Base-by-base conservation (phyloP, 1,140 invertebrate species). In the Drosophila ogumai region DNA sequence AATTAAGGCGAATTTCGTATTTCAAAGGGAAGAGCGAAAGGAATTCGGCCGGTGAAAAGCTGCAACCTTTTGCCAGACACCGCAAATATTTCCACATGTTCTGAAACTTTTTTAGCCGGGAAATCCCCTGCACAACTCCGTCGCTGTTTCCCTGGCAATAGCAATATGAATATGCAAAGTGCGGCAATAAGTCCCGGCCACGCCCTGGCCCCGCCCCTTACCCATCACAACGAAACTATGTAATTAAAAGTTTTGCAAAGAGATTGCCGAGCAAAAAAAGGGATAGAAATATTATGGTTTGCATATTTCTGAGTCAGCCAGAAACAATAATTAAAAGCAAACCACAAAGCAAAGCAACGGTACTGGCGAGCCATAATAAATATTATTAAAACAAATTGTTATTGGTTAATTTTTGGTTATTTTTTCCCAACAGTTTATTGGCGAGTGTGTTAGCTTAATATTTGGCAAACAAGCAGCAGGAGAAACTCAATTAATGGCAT, bases 171-270 rank as follows among this genome's bases (percentile, higher is more conserved):
- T 54, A 67, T 56, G 34, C 58, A 50, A 49, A 52, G 17, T 66
- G 28, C 57, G 43, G 44, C 32, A 5, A 59, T 58, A 59, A 52
- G 40, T 78, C 40, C 43, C 22, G 44, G 34, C 32, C 54, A 38
- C 38, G 34, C 52, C 34, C 13, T 12, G 4, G 19, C 19, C 17
- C 22, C n/a, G 10, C 36, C 28, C 5, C 43, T 3, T 17, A 5
- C 36, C 82, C 60, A 4, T 3, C n/a, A 41, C 73, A 63, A 38
- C 58, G 57, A 68, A 82, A 81, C 71, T 74, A 66, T 82, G 66
- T 82, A 88, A 86, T 88, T 86, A 86, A 79, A 86, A 82, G 59
- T 82, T 88, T 79, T 57, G 36, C 71, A 68, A 65, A 76, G 69
- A 59, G 68, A 72, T 72, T 71, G 44, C 43, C 13, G 44, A 46